Conservation (phyloP, 2,888 invertebrate genomes). For the Eumacrocentrus americanus region DNA sequence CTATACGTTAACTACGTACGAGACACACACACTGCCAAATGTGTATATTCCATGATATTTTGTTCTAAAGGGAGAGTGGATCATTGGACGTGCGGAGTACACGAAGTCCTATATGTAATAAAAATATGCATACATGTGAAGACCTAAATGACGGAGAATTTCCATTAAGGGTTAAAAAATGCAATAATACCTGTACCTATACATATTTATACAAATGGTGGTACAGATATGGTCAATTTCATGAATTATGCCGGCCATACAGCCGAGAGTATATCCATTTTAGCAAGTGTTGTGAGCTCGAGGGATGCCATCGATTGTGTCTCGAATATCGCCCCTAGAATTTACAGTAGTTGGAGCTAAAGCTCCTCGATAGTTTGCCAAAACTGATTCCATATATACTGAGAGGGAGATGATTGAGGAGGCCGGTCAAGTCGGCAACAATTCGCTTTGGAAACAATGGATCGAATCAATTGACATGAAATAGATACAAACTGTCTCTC, state of each 20-base stretch:
- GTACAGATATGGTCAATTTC: not conserved
- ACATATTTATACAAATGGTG: not conserved
- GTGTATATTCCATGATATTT: too few species aligned
- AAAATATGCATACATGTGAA: too few species aligned
- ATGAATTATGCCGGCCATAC: too few species aligned
- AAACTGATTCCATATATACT: constrained; percentile 1
- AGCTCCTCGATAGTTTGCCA: constrained; percentile 6
- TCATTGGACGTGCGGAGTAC: too few species aligned
- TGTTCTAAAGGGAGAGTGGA: too few species aligned
- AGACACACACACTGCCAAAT: too few species aligned
- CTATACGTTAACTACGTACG: too few species aligned
- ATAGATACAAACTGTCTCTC: too few species aligned
- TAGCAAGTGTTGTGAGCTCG: not conserved
- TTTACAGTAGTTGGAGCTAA: not conserved
- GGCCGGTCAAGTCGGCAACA: constrained; percentile 19
- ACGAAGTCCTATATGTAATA: too few species aligned
- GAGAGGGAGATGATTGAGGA: not conserved
- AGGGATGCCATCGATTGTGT: constrained; percentile 1
- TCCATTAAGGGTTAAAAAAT: too few species aligned
- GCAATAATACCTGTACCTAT: too few species aligned
- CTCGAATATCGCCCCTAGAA: not conserved
- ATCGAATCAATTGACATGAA: constrained; percentile 17
- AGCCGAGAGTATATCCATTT: constrained; percentile 1
- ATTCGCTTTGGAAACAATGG: constrained; percentile 20
- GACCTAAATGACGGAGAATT: too few species aligned